Conservation (phyloP, 2,797 vertebrate species). For the Liparis tanakae region DNA sequence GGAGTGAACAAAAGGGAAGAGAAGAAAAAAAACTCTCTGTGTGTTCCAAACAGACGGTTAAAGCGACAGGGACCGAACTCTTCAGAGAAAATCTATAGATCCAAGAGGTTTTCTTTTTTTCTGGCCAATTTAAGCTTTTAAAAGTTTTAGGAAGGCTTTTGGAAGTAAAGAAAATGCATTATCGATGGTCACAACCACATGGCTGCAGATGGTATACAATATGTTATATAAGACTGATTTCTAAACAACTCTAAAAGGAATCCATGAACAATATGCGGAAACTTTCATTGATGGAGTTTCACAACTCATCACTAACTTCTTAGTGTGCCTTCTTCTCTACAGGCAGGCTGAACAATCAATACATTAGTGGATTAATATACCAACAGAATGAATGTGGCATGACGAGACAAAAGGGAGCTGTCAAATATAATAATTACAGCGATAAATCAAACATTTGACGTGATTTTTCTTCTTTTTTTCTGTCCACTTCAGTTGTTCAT, state of each 20-base stretch:
- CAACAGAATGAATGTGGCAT: not conserved
- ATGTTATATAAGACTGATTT: conserved; percentile 14
- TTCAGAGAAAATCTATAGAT: conserved; percentile 44
- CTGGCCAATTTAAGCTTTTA: conserved; percentile 2
- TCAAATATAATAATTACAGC: conserved; percentile 22
- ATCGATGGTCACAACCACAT: conserved; percentile 14
- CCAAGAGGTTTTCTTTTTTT: not conserved
- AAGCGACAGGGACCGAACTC: conserved; percentile 60
- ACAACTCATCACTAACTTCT: not conserved
- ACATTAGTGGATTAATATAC: not conserved
- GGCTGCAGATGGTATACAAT: conserved; percentile 15
- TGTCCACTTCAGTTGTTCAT: conserved; percentile 17
- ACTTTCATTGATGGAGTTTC: not conserved
- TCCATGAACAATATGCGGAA: conserved; percentile 16
- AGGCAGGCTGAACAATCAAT: not conserved
- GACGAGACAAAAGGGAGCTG: conserved; percentile 3
- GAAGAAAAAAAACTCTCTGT: conserved; percentile 33
- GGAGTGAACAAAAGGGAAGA: conserved; percentile 68
- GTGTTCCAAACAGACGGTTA: conserved; percentile 57
- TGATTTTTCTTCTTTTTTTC: conserved; percentile 5
- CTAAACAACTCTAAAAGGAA: conserved; percentile 11
- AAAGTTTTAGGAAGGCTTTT: conserved; percentile 20
- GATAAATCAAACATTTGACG: conserved; percentile 11
- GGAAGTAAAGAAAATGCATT: conserved; percentile 17
- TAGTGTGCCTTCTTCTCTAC: not conserved